Evolutionary conservation across 2,113 vertebrate genomes (phyloP).

Genomic region (Illadopsis cleaveri): DNA sequence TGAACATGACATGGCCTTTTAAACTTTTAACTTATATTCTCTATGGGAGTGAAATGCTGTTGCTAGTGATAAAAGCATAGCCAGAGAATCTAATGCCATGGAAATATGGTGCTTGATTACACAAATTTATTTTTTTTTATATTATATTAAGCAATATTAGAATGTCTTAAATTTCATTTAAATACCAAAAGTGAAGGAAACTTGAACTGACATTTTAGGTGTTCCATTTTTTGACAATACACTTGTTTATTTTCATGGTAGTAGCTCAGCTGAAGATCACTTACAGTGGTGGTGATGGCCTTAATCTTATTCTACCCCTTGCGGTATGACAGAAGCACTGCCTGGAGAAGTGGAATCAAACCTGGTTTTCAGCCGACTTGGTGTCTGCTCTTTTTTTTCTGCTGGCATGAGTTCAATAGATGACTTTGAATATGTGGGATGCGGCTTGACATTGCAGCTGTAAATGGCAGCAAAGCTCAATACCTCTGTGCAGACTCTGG

Average conservation of each 20-base stretch:
- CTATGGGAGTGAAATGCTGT: neutral
- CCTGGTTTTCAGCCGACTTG: neutral
- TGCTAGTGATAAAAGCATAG: neutral
- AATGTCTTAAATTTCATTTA: neutral
- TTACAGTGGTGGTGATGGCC: fast-evolving
- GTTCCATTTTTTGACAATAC: neutral
- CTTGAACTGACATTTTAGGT: neutral
- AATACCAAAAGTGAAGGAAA: neutral
- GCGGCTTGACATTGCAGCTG: neutral
- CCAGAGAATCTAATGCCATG: neutral
- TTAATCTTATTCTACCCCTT: neutral
- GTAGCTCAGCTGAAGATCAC: neutral
- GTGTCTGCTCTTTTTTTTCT: neutral
- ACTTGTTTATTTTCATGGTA: neutral
- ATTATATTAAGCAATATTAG: neutral
- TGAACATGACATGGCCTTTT: neutral
- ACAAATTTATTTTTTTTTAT: neutral
- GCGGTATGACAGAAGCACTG: neutral
- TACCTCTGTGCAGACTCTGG: neutral
- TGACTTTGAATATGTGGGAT: neutral
- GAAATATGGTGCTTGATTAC: neutral
- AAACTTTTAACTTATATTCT: neutral
- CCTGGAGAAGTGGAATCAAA: neutral
- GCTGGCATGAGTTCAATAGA: neutral
- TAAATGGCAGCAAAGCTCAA: neutral